Evolutionary conservation across 2,888 invertebrate genomes (phyloP), one percentile per base, ranked within the genome.

Genomic region (Hypomecis atomaria): DNA sequence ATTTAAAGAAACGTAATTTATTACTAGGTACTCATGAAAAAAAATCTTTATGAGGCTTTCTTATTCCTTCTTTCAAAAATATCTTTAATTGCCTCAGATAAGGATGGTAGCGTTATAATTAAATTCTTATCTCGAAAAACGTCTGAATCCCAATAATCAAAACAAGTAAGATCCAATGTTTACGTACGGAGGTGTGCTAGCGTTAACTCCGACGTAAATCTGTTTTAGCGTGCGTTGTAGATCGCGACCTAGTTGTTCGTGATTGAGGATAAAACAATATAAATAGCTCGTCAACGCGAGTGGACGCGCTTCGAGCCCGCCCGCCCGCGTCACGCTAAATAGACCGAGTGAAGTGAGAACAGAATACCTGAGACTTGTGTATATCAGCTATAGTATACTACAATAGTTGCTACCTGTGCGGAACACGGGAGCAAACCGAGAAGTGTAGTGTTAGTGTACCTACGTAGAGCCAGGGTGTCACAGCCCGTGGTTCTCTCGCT

Each of bases 191-290:
- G 78, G 78, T 81, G 78, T 78, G 77, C 73, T 78, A 73, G 78
- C 75, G 71, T 75, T 78, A 65, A 73, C 77, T 74, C 72, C 73
- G 71, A 81, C 80, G 78, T 81, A 77, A 82, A 84, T 84, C 82
- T 83, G 80, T 83, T 84, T 81, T 81, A 84, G 84, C 82, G 82
- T 82, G 82, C 83, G 84, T 85, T 89, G 87, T 89, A 83, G 89
- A 88, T 85, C 88, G 87, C 88, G 91, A 89, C 91, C 92, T 83
- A 92, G 86, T 90, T 92, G 87, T 83, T 85, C 85, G 87, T 88
- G 90, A 89, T 90, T 89, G 90, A 91, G 92, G 90, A 90, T 90
- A 90, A 90, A 91, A 91, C 90, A 90, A 90, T 92, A 92, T 90
- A 90, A 92, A 92, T 92, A 92, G 90, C 87, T 85, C 89, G 87